These are phyloP conservation scores for Aphrophora alni DNA, from an alignment of 2,888 invertebrate species.

Conservation along the genomic window DNA sequence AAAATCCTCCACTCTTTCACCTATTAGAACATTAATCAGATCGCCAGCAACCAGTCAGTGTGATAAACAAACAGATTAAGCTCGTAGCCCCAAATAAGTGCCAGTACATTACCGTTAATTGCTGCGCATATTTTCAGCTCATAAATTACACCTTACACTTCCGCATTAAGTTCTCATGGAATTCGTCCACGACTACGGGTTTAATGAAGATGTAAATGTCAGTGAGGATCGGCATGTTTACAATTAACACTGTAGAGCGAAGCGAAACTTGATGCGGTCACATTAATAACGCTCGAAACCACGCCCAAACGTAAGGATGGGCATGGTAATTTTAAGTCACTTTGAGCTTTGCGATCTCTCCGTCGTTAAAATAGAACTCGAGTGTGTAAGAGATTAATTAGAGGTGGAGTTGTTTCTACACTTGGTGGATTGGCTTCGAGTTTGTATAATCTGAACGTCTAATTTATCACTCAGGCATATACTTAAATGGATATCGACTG, in stretches of 20 bases:
- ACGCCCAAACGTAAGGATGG: too few species aligned
- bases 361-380: too few species aligned
- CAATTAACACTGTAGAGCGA: neutral
- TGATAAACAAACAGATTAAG: neutral
- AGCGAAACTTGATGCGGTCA: neutral
- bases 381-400: too few species aligned
- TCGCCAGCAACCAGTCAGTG: neutral
- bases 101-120: neutral
- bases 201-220: conserved; percentile 5
- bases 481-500: too few species aligned
- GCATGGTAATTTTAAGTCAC: too few species aligned
- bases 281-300: neutral
- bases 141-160: neutral
- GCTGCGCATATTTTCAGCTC: neutral
- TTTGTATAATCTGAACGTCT: too few species aligned
- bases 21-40: neutral
- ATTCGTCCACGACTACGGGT: neutral
- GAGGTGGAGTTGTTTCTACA: too few species aligned
- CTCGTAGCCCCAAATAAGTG: neutral
- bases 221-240: neutral
- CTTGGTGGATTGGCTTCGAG: too few species aligned
- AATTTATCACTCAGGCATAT: too few species aligned
- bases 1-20: neutral
- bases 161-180: neutral
- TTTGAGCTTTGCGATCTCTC: too few species aligned